Percentiles rank a stretch among this genome's conserved stretches.
These are phyloP conservation scores for Mimas tiliae DNA, from an alignment of 2,888 invertebrate species.

Conservation along the genomic window DNA sequence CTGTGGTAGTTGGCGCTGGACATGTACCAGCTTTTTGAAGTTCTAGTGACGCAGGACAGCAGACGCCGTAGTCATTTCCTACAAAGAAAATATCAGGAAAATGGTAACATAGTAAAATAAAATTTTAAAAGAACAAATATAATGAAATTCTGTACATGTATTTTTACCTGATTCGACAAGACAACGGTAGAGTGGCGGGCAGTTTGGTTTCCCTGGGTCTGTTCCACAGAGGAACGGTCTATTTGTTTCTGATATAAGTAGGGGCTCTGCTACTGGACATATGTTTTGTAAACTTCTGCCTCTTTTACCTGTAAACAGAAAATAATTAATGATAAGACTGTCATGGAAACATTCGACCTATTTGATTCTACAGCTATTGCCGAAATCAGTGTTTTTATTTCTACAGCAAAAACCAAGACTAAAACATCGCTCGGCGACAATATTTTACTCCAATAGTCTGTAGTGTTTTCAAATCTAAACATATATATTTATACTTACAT, in stretches of 20 bases:
- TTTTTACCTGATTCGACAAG: constrained; percentile 87
- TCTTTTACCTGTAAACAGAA: constrained; percentile 85
- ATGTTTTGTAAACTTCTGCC: constrained; percentile 91
- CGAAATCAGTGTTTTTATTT: no score
- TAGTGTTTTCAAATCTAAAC: no score
- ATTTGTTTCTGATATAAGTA: constrained; percentile 89
- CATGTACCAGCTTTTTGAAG: constrained; percentile 92
- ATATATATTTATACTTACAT: constrained; percentile 78
- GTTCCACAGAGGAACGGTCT: constrained; percentile 93
- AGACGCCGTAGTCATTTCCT: constrained; percentile 94
- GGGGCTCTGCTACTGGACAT: constrained; percentile 90
- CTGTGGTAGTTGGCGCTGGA: constrained; percentile 80
- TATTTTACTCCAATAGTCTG: no score
- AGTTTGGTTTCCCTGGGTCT: constrained; percentile 92
- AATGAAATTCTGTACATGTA: no score
- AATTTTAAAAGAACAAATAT: no score
- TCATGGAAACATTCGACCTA: no score
- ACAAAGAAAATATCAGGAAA: constrained; percentile 26
- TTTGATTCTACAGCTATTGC: no score
- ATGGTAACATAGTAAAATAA: no score
- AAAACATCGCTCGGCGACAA: no score
- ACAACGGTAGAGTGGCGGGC: constrained; percentile 92
- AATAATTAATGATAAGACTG: not conserved
- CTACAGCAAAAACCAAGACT: no score
- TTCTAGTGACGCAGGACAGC: constrained; percentile 91